Evolutionary conservation across 64 coral and sea anemone species (phyloP), one percentile per base, ranked within the genome.

Genomic region (Montipora capricornis): DNA sequence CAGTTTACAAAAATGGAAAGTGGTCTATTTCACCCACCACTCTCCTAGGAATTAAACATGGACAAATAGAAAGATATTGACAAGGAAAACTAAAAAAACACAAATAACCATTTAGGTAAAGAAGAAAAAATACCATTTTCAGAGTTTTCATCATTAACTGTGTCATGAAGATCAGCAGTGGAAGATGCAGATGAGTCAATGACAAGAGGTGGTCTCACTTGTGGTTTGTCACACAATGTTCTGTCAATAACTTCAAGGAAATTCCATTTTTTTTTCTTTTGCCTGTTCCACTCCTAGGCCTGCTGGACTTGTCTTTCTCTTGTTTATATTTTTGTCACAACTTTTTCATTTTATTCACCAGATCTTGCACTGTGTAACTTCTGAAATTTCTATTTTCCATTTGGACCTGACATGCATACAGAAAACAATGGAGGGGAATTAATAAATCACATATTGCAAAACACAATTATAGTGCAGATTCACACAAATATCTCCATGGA

Each of bases 321-420:
- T 47, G 37, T 53, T 85, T 64, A 66, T 85, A 85, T 45, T 85
- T 85, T 67, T 85, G 60, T 85, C 82, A 4, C 44, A 85, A 44
- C 29, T 64, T 84, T 84, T 84, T 85, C 82, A 68, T 70, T 66
- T 85, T 85, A 66, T 68, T 47, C 44, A 85, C 62, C 37, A 85
- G 37, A 44, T 85, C 82, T 85, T 59, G 82, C 82, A 67, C 74
- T 46, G 74, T 76, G 74, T 11, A 76, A 76, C 11, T 76, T 76
- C 22, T 76, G 46, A 76, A 76, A 76, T 76, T 75, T 24, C 73
- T 75, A 76, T 76, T 76, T 76, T 76, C 74, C 74, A 76, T 76
- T 13, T 76, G 74, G 74, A 76, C 74, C 74, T 76, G 74, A 13
- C 11, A 47, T 76, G 14, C 74, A 76, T 44, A 24, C 20, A 24